phyloP scores from a whole-genome alignment of 2,113 vertebrate genomes.

The Arvicanthis niloticus region DNA sequence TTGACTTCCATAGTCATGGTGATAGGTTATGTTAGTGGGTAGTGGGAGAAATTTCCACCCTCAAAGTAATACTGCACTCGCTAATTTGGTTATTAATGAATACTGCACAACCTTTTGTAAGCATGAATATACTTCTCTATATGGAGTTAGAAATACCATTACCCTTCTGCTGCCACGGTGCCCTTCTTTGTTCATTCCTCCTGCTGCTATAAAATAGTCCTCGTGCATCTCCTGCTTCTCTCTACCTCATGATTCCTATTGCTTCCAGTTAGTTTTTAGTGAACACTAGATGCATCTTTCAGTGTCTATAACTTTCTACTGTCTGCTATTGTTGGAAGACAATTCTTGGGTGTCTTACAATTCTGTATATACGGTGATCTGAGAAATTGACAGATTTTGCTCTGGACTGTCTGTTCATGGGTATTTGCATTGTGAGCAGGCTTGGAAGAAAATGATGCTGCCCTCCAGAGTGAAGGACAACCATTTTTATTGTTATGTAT shows the following conservation, averaged over 20 bases:
- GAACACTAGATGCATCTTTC: not conserved
- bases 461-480: not conserved
- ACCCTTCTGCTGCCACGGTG: not conserved
- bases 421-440: not conserved
- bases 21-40: not conserved
- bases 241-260: not conserved
- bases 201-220: constrained; percentile 2
- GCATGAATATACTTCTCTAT: not conserved
- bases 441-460: not conserved
- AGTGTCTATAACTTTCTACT: not conserved
- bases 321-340: not conserved
- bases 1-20: not conserved
- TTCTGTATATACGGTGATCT: not conserved
- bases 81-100: not conserved
- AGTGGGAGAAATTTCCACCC: not conserved
- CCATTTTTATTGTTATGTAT: not conserved
- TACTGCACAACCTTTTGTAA: not conserved
- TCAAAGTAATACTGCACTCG: not conserved
- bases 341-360: not conserved
- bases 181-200: not conserved
- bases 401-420: not conserved
- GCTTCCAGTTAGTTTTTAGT: not conserved
- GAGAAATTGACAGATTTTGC: not conserved
- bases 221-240: not conserved
- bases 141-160: not conserved